Base-by-base conservation (phyloP, 2,888 invertebrate genomes). In the Cerastis rubricosa region DNA sequence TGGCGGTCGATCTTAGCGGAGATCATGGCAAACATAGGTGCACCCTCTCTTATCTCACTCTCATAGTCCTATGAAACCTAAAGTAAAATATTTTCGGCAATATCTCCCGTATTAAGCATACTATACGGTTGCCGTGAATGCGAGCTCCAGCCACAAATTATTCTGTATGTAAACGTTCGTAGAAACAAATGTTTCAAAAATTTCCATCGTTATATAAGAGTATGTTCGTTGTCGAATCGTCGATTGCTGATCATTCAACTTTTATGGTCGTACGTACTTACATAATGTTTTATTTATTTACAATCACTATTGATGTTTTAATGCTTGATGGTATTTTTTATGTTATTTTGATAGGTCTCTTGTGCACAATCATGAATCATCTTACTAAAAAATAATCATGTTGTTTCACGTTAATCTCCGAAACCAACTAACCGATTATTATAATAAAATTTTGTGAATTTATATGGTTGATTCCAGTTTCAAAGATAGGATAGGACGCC, bases 151-250 rank as follows among this genome's bases (percentile, higher is more conserved):
- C 8, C 6, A n/a, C 17, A 14, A 3, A 54, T 11, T 17, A 17
- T n/a, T 5, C 35, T 19, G 35, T 12, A 25, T 47, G 43, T n/a
- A 43, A 29, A 74, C n/a, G 0, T 43, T 19, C 7, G 8, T 22
- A 43, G 1, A 74, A 61, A 74, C 19, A 25, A 5, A 19, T 12
- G 47, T 68, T 57, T 29, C 0, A n/a, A 78, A 78, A 19, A 12
- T 19, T 54, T 78, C 51, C 70, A 22, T 54, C 0, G 9, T 9
- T 51, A 69, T 76, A 17, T 51, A 25, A 35, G 51, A 35, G 22
- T 51, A 43, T 43, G 11, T 49, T 19, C 22, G 12, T 4, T 47
- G 19, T 19, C 5, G 14, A 59, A 47, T 57, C 25, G 7, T n/a
- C 1, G 22, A 61, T 7, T 9, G 3, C 1, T 70, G 7, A 51